Evolutionary conservation across 2,113 vertebrate species (phyloP).

Genomic region (Pachypanchax playfairii): DNA sequence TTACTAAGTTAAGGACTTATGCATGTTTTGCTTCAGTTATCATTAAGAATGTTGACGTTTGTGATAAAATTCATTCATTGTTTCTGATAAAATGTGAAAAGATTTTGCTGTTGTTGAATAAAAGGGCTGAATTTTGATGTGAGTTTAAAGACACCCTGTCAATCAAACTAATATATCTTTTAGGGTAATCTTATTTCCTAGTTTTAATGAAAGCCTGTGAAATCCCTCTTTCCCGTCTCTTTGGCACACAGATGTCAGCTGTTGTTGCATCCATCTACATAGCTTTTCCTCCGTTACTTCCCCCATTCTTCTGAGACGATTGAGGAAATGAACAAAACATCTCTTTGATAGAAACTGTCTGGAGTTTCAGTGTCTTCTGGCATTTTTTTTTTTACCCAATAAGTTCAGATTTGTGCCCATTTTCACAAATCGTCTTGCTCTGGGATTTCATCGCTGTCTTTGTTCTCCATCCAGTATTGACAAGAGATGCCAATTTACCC

Average conservation of each 20-base stretch:
- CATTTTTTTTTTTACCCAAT: conserved; percentile 43
- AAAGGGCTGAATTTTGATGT: background rate
- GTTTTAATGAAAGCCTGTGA: conserved; percentile 10
- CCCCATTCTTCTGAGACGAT: conserved; percentile 11
- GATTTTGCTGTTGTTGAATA: background rate
- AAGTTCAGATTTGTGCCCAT: conserved; percentile 9
- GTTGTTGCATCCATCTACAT: conserved; percentile 27
- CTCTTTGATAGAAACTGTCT: conserved; percentile 33
- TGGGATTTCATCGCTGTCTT: background rate
- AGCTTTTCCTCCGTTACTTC: conserved; percentile 17
- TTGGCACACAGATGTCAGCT: conserved; percentile 20
- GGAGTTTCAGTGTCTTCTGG: conserved; percentile 31
- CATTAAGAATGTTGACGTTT: no score
- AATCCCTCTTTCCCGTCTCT: conserved; percentile 8
- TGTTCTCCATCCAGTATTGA: conserved; percentile 13
- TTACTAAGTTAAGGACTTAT: no score
- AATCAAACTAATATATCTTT: background rate
- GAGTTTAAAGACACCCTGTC: background rate
- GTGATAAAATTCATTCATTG: no score
- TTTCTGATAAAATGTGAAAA: no score
- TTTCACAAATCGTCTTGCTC: conserved; percentile 3
- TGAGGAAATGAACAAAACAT: conserved; percentile 25
- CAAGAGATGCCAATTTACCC: conserved; percentile 39
- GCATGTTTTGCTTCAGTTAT: background rate
- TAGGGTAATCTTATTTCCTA: conserved; percentile 6